Conservation (phyloP, 2,797 vertebrate genomes). For the Coreius guichenoti region DNA sequence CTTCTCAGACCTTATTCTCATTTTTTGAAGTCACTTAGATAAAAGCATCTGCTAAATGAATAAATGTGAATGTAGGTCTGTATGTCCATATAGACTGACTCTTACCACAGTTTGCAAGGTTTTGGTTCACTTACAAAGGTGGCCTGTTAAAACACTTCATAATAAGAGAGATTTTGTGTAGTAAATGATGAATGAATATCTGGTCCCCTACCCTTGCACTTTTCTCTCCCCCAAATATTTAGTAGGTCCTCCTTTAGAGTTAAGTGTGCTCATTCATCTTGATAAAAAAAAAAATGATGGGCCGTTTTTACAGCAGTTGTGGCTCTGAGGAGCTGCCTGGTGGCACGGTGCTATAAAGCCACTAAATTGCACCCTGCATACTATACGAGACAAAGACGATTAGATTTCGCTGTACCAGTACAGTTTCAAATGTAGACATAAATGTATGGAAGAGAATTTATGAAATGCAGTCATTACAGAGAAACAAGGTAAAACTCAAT, state of each 20-base stretch:
- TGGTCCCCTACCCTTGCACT: neutral
- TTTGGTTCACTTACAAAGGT: conserved; percentile 19
- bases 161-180: neutral
- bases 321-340: conserved; percentile 22
- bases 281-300: conserved; percentile 36
- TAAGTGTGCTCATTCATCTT: conserved; percentile 46
- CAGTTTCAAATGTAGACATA: neutral
- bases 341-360: conserved; percentile 16
- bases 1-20: neutral
- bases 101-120: neutral
- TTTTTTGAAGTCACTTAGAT: neutral
- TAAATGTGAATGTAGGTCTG: neutral
- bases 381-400: neutral
- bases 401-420: neutral
- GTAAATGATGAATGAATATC: conserved; percentile 21
- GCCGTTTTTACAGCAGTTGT: conserved; percentile 29
- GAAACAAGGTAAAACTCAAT: neutral
- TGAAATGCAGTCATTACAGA: neutral
- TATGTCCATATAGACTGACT: neutral
- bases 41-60: neutral
- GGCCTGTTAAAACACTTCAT: neutral
- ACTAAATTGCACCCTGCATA: neutral
- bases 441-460: neutral
- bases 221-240: conserved; percentile 29
- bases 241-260: conserved; percentile 37